Base-by-base conservation (phyloP, 2,797 vertebrate species). In the Glossophaga mutica region DNA sequence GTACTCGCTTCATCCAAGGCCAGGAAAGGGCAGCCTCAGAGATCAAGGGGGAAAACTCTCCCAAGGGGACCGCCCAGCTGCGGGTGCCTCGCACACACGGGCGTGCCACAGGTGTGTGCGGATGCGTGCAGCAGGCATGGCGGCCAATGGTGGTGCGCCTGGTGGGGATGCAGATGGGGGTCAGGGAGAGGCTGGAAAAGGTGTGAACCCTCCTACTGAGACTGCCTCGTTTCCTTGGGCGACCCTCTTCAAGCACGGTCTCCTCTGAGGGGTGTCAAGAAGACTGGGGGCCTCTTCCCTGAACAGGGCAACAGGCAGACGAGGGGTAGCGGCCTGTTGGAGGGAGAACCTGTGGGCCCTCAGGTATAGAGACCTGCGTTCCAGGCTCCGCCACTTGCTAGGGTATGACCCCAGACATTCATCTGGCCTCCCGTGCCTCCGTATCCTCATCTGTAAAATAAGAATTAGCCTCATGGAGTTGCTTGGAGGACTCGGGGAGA, bases 81-180 rank as follows among this genome's bases (percentile, higher is more conserved):
- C 0, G 7, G 15, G 1, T 2, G 3, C 32, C 68, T 5, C 32
- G 19, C 1, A 5, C 34, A 2, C 57, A 0, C 2, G 2, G n/a
- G 46, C 14, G n/a, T 22, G 29, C 65, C 46, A 6, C 21, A 3
- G 14, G 34, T 0, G 34, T 21, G 7, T 15, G 21, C 19, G 2
- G 59, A 21, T 5, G 10, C 1, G 0, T 6, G 67, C 14, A n/a
- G 70, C 42, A 15, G 37, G 37, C 8, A 0, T 1, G 2, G 55
- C 65, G 62, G 68, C 57, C 39, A 6, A 1, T 0, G 9, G 29
- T 0, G 0, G 34, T 6, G 9, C 9, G 0, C 22, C 21, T 10
- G 34, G 57, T 0, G 2, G 22, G 15, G 39, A 5, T 12, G 65
- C 19, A 21, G 22, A 3, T 32, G 39, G 50, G 50, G 6, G 2